Evolutionary conservation across 2,113 vertebrate species (phyloP), one percentile per base, ranked within the genome.

Genomic region (Kryptolebias marmoratus): DNA sequence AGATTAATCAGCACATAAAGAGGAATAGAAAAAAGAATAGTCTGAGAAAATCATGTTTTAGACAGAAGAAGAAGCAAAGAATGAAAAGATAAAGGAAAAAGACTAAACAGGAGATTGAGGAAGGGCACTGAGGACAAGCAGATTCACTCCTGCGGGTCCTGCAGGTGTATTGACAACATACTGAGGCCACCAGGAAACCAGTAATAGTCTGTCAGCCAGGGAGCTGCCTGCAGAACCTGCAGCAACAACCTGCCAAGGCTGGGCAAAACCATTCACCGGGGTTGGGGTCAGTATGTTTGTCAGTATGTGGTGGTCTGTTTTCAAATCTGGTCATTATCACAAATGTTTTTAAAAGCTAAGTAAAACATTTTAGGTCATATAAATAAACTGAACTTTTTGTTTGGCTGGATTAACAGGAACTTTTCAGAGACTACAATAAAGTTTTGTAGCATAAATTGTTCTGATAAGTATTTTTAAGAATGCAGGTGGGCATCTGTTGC

Each of bases 231-330:
- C 27, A 57, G 28, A 75, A 73, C 64, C 72, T 64, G 68, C 36
- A 82, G 83, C 39, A 67, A 86, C 73, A 87, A 81, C 69, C 81
- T 88, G 89, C 66, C 81, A 75, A 27, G 22, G 18, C 22, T 77
- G 66, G 61, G 63, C 27, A 67, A 60, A 53, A 60, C 14, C 55
- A 31, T 60, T 66, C 73, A 64, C 63, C 14, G n/a, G 72, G 77
- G 64, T 71, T 45, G 60, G 48, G 49, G 8, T 31, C 55, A 13
- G 30, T 28, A 71, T 15, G 59, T 18, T 71, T 75, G 53, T 28
- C 28, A n/a, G 39, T 1, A 42, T 57, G 13, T 44, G 11, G 47
- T 62, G 16, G 5, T 28, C 14, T 45, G 47, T 49, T 45, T 56
- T 68, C 22, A 71, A 65, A 68, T 14, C 3, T 30, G 49, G 57